phyloP scores from a whole-genome alignment of 2,888 invertebrate species.

The Bimastos eiseni region DNA sequence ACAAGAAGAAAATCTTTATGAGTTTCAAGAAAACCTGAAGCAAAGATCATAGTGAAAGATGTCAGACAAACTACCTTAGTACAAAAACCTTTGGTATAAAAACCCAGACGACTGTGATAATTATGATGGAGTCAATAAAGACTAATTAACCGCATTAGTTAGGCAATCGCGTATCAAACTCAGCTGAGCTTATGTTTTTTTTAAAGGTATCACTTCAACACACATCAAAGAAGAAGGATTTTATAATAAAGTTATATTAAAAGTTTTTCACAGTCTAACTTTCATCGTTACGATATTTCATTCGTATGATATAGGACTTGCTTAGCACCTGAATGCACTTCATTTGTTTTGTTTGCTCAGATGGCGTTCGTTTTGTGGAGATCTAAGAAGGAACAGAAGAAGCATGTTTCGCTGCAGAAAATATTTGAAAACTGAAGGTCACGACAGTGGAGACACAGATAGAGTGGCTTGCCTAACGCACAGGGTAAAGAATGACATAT shows the following conservation, averaged over 20 bases:
- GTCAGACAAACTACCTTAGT: not conserved
- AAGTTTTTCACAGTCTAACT: too few species aligned
- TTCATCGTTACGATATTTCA: too few species aligned
- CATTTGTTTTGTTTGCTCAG: not conserved
- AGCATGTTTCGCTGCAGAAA: not conserved
- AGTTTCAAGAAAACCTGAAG: not conserved
- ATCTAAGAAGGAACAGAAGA: not conserved
- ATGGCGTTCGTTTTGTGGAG: conserved; percentile 3
- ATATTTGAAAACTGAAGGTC: not conserved
- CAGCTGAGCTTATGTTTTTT: not conserved
- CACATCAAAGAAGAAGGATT: not conserved
- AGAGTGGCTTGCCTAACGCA: too few species aligned
- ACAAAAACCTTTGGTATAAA: too few species aligned
- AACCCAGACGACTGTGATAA: not conserved
- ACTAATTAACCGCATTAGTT: not conserved
- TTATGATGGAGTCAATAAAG: not conserved
- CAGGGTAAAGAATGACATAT: too few species aligned
- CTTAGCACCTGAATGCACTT: not conserved
- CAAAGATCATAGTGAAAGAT: not conserved
- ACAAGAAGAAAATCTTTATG: not conserved
- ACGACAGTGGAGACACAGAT: not conserved
- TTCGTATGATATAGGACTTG: too few species aligned
- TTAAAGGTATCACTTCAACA: not conserved
- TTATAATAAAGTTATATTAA: too few species aligned
- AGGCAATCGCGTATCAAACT: not conserved